Percentiles rank a stretch among this genome's conserved stretches.
Evolutionary conservation across 2,113 vertebrate species (phyloP).

Genomic region (Ageneiosus marmoratus): DNA sequence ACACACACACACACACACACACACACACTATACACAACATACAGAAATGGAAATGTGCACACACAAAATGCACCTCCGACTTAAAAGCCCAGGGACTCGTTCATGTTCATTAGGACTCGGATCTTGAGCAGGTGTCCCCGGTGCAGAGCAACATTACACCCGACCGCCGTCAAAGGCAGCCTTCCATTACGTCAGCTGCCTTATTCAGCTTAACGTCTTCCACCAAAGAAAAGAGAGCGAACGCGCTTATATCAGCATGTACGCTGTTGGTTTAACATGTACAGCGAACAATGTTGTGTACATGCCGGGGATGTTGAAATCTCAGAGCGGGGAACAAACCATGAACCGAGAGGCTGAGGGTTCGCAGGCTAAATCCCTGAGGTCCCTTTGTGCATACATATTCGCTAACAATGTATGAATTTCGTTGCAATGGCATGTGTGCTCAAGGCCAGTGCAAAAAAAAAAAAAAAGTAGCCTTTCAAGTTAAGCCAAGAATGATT

Average conservation of each 20-base stretch:
- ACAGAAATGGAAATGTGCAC: constrained; percentile 13
- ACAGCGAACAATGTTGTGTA: neutral
- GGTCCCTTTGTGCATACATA: constrained; percentile 59
- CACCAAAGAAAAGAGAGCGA: neutral
- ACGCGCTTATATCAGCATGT: constrained; percentile 2
- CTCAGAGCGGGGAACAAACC: neutral
- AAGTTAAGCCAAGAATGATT: constrained; percentile 78
- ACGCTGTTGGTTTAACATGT: neutral
- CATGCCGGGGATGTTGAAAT: constrained; percentile 29
- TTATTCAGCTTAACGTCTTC: constrained; percentile 8
- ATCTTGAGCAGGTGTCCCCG: constrained; percentile 39
- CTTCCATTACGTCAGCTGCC: constrained; percentile 32
- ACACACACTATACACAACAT: neutral
- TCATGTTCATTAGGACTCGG: constrained; percentile 9
- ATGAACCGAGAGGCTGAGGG: constrained; percentile 18
- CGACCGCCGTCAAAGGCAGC: constrained; percentile 10
- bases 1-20: no score
- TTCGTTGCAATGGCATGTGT: constrained; percentile 60
- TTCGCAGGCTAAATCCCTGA: constrained; percentile 30
- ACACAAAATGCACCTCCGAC: constrained; percentile 4
- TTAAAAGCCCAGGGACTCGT: constrained; percentile 34
- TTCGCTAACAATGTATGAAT: constrained; percentile 67
- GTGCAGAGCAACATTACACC: constrained; percentile 9
- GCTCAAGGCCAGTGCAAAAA: constrained; percentile 67
- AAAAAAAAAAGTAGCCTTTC: constrained; percentile 61